phyloP scores from a whole-genome alignment of 30 jellyfish, hydroid and myxozoan species.

The Phacellophora camtschatica region DNA sequence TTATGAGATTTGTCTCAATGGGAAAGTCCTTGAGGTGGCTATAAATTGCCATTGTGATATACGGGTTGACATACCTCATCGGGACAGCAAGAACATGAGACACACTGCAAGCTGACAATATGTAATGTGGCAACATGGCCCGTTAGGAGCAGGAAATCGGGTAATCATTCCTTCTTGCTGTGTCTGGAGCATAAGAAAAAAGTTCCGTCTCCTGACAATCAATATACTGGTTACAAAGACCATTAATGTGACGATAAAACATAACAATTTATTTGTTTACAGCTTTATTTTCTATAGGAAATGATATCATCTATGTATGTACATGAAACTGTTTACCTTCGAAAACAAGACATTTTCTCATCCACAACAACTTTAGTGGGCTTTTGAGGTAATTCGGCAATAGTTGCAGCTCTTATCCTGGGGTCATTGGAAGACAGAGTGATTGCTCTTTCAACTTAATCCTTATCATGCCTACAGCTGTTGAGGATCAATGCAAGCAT shows the following conservation, averaged over 20 bases:
- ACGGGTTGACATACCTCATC: background rate
- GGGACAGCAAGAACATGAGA: background rate
- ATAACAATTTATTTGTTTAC: background rate
- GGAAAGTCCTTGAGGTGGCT: background rate
- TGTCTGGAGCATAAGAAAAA: background rate
- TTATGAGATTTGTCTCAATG: too few species aligned
- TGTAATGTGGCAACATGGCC: slow-evolving; percentile 8
- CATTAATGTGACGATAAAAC: background rate
- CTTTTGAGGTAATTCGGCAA: slow-evolving; percentile 1
- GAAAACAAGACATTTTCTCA: background rate
- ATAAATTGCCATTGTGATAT: background rate
- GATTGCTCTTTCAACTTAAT: background rate
- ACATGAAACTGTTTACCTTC: too few species aligned
- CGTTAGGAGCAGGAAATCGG: background rate
- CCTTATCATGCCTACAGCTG: background rate
- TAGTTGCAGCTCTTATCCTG: background rate
- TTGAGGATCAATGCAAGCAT: background rate
- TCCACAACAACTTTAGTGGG: background rate
- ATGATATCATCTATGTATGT: too few species aligned
- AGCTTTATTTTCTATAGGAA: background rate
- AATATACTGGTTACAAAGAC: background rate
- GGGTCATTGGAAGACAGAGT: background rate
- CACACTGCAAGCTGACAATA: background rate
- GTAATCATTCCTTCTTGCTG: slow-evolving; percentile 1
- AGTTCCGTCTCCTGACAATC: background rate